Percentiles rank a stretch among this genome's conserved stretches.
phyloP scores from a whole-genome alignment of 2,888 invertebrate genomes.

The Cerceris rybyensis region DNA sequence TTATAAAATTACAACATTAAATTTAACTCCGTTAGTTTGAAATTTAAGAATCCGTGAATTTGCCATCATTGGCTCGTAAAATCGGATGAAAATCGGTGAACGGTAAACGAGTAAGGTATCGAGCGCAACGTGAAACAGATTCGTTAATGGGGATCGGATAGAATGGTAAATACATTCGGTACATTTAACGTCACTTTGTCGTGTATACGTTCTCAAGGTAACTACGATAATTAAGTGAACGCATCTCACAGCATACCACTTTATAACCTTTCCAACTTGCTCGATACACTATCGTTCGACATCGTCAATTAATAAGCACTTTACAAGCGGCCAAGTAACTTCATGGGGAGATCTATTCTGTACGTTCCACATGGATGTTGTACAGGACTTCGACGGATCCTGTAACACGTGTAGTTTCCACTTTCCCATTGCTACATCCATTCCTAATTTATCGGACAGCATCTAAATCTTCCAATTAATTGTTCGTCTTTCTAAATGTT shows the following conservation, averaged over 20 bases:
- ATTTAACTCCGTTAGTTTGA: no score
- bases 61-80: no score
- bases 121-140: not conserved
- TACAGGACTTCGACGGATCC: not conserved
- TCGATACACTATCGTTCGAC: constrained; percentile 19
- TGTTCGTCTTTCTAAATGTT: no score
- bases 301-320: constrained; percentile 52
- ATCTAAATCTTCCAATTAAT: no score
- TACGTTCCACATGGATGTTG: not conserved
- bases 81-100: not conserved
- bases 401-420: not conserved
- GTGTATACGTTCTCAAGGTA: constrained; percentile 36
- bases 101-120: not conserved
- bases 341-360: constrained; percentile 8
- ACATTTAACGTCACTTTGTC: constrained; percentile 47
- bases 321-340: constrained; percentile 29
- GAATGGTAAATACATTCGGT: constrained; percentile 43
- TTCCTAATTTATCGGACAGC: no score
- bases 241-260: constrained; percentile 27
- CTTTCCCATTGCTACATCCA: no score
- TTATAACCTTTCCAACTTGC: constrained; percentile 48
- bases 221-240: constrained; percentile 55
- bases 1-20: no score
- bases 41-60: no score
- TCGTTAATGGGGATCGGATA: constrained; percentile 12